Evolutionary conservation across 23 tunicate genomes (phyloP).

Genomic region (Styela clava): DNA sequence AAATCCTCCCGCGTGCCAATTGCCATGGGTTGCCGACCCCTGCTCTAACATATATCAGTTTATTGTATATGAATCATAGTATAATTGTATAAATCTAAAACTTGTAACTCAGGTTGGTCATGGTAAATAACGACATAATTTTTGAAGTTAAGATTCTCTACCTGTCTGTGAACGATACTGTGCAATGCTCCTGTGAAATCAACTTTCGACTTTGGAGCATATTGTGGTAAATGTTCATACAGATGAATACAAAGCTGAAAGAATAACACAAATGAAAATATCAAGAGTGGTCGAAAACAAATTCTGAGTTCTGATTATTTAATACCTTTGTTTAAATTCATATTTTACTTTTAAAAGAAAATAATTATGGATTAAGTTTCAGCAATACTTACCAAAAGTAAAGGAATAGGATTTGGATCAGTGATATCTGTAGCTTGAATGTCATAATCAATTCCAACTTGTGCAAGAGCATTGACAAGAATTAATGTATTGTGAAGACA

Average conservation of each 20-base stretch:
- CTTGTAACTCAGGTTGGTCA: too few species aligned
- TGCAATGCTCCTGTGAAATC: conserved; percentile 67
- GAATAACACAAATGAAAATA: conserved; percentile 10
- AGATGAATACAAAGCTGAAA: conserved; percentile 77
- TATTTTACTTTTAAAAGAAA: too few species aligned
- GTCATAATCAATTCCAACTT: conserved; percentile 71
- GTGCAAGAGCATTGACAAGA: conserved; percentile 56
- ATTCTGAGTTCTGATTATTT: too few species aligned
- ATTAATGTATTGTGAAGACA: conserved; percentile 95
- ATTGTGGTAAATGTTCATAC: conserved; percentile 89
- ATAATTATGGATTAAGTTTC: too few species aligned
- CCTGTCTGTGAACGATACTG: conserved; percentile 60
- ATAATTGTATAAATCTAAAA: too few species aligned
- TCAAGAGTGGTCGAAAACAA: not conserved
- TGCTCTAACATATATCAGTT: too few species aligned
- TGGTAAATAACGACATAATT: too few species aligned
- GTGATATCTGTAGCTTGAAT: conserved; percentile 97
- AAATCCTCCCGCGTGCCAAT: too few species aligned
- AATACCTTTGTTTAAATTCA: too few species aligned
- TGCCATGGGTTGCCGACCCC: too few species aligned
- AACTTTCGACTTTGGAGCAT: conserved; percentile 55
- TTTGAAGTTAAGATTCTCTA: too few species aligned
- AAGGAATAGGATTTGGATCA: conserved; percentile 92
- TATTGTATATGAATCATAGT: too few species aligned
- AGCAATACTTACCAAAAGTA: conserved; percentile 73